Evolutionary conservation across 2,113 vertebrate genomes (phyloP).

Genomic region (Bubalus kerabau): DNA sequence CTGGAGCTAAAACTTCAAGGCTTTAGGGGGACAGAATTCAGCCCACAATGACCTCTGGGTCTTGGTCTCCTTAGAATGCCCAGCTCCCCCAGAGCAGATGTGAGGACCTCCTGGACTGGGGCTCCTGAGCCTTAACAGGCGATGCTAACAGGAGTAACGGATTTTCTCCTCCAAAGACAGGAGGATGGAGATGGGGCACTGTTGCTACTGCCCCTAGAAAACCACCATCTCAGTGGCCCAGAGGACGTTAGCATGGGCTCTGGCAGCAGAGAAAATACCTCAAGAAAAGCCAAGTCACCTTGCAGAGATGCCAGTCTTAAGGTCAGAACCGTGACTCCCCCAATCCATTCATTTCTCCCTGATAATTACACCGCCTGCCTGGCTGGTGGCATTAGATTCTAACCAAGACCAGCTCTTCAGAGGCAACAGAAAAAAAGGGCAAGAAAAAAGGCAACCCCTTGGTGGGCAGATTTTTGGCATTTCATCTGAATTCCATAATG

Average conservation of each 20-base stretch:
- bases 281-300: background rate
- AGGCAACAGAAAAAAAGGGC: slow-evolving; percentile 21
- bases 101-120: background rate
- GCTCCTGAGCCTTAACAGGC: accelerated
- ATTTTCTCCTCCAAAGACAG: background rate
- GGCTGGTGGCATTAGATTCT: background rate
- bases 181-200: accelerated
- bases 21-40: too few species aligned
- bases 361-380: background rate
- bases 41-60: background rate
- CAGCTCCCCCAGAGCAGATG: background rate
- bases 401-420: slow-evolving; percentile 17
- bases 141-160: accelerated
- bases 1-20: accelerated
- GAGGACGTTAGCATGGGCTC: accelerated
- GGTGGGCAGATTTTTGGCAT: slow-evolving; percentile 67
- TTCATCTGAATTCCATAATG: slow-evolving; percentile 70
- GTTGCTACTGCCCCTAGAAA: background rate
- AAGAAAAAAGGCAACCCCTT: slow-evolving; percentile 27
- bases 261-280: background rate
- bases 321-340: accelerated
- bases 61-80: background rate
- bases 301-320: accelerated
- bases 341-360: background rate
- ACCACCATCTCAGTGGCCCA: accelerated